These are phyloP conservation scores for Xestobium rufovillosum DNA, from an alignment of 2,888 invertebrate species.

Conservation along the genomic window DNA sequence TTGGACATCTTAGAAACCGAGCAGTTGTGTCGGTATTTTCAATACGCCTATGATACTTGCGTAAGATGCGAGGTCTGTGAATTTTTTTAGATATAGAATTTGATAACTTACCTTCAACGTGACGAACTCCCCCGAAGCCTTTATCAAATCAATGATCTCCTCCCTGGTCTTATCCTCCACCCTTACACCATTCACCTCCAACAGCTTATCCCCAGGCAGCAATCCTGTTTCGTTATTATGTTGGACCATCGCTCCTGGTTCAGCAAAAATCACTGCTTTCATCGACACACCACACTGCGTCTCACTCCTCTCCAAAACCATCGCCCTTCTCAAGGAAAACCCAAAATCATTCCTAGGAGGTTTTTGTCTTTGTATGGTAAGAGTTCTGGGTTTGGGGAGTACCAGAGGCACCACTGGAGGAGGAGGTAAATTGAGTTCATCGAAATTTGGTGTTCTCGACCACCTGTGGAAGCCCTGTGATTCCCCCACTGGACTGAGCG, in stretches of 20 bases:
- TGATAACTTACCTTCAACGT: constrained; percentile 66
- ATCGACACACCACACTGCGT: constrained; percentile 47
- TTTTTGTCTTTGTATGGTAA: constrained; percentile 71
- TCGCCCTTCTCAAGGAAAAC: constrained; percentile 83
- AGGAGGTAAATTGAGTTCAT: constrained; percentile 64
- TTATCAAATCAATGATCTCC: constrained; percentile 89
- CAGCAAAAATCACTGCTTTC: constrained; percentile 80
- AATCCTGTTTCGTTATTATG: constrained; percentile 71
- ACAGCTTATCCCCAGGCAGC: constrained; percentile 86
- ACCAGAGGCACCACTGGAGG: constrained; percentile 62
- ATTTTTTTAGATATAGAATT: constrained; percentile 3
- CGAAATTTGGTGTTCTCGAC: constrained; percentile 70
- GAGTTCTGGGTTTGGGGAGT: constrained; percentile 63
- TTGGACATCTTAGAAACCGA: no score
- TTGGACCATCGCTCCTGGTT: constrained; percentile 71
- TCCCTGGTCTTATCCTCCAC: constrained; percentile 83
- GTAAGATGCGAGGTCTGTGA: no score
- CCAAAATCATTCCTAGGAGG: constrained; percentile 88
- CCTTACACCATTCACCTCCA: constrained; percentile 82
- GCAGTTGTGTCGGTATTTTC: no score
- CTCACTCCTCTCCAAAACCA: constrained; percentile 61
- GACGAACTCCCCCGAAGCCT: constrained; percentile 74
- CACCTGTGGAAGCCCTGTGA: constrained; percentile 73
- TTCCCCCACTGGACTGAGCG: constrained; percentile 77
- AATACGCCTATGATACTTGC: no score